These are phyloP conservation scores for Rhyacophila evoluta DNA, from an alignment of 2,888 invertebrate species.

Conservation along the genomic window DNA sequence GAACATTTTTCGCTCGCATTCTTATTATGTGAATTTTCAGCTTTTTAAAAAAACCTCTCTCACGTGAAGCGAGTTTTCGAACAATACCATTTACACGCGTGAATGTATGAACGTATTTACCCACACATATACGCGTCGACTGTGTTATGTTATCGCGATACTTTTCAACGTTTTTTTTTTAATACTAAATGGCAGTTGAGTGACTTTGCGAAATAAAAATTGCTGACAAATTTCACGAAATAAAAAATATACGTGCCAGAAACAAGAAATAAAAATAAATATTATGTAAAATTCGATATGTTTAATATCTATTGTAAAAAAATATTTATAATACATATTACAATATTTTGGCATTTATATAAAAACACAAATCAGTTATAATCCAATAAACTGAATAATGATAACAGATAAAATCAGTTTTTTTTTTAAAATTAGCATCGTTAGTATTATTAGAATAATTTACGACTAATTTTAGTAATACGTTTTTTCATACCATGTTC, in stretches of 20 bases:
- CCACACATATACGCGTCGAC: not conserved
- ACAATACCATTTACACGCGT: not conserved
- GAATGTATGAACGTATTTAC: not conserved
- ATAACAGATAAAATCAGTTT: no score
- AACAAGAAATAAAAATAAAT: not conserved
- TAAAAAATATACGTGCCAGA: not conserved
- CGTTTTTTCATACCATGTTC: no score
- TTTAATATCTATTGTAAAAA: no score
- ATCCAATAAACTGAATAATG: no score
- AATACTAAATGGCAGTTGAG: not conserved
- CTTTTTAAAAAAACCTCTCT: not conserved
- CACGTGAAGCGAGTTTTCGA: not conserved
- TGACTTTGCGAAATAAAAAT: not conserved
- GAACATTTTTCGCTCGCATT: not conserved
- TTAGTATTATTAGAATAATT: no score
- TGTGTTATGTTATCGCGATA: not conserved
- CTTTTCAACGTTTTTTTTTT: not conserved
- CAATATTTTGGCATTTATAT: no score
- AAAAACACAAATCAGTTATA: no score
- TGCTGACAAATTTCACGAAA: no score
- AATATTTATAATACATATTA: no score
- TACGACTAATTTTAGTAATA: no score
- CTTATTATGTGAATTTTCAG: not conserved
- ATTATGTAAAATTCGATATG: no score
- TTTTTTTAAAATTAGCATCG: no score